phyloP scores from a whole-genome alignment of 2,888 invertebrate species.

The Morpho helenor region DNA sequence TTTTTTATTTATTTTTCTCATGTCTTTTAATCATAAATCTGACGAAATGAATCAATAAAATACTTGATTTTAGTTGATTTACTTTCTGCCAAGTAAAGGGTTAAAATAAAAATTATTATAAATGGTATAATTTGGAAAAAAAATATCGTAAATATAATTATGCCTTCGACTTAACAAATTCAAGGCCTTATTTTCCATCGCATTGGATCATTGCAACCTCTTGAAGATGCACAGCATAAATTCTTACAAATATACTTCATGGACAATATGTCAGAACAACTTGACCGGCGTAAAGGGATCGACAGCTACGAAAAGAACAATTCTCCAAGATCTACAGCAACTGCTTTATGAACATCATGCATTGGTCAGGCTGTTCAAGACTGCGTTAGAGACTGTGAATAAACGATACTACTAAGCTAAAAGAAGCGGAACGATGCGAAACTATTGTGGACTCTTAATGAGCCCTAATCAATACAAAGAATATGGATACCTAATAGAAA shows the following conservation, averaged over 20 bases:
- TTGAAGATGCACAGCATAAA: slow-evolving; percentile 32
- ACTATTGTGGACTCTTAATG: too few relatives aligned
- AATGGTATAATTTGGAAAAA: not conserved
- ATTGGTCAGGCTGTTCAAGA: slow-evolving; percentile 30
- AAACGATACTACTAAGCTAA: too few relatives aligned
- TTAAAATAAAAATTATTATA: not conserved
- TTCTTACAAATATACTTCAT: slow-evolving; percentile 36
- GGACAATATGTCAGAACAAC: slow-evolving; percentile 33
- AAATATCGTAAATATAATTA: not conserved
- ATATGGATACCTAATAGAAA: too few relatives aligned
- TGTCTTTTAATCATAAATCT: not conserved
- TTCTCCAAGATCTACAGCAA: slow-evolving; percentile 33
- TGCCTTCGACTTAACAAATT: slow-evolving; percentile 25
- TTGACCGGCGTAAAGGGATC: slow-evolving; percentile 31
- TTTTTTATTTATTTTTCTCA: slow-evolving; percentile 14
- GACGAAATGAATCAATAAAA: too few relatives aligned
- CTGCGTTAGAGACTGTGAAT: slow-evolving; percentile 14
- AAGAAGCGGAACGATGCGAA: too few relatives aligned
- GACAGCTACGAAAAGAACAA: slow-evolving; percentile 32
- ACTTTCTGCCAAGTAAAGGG: too few relatives aligned
- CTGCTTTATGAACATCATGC: slow-evolving; percentile 33
- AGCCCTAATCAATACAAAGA: too few relatives aligned
- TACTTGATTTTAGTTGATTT: too few relatives aligned
- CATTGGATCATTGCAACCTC: slow-evolving; percentile 32
- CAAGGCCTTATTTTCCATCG: slow-evolving; percentile 33